A percentile compares a stretch with the other conserved stretches of the same genome.
These are phyloP conservation scores for Anableps anableps DNA, from an alignment of 2,797 vertebrate species.

Conservation along the genomic window DNA sequence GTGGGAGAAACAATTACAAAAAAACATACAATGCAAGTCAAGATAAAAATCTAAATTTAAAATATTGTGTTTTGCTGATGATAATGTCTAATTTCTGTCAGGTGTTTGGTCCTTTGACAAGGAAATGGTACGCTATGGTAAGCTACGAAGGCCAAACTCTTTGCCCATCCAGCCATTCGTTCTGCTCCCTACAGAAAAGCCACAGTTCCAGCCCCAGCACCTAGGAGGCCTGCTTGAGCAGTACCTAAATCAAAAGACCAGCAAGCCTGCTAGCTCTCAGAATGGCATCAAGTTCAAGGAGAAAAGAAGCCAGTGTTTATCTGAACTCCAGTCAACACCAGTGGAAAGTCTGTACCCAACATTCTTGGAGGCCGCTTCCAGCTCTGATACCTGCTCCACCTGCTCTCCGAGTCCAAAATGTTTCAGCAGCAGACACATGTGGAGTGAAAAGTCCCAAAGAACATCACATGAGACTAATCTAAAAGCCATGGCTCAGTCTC, in stretches of 20 bases:
- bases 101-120: constrained; percentile 74
- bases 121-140: constrained; percentile 86
- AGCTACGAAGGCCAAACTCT: constrained; percentile 93
- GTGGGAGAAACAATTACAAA: background rate
- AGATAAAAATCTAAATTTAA: background rate
- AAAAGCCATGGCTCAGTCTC: constrained; percentile 19
- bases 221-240: constrained; percentile 89
- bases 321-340: constrained; percentile 83
- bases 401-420: constrained; percentile 82
- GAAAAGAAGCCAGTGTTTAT: constrained; percentile 70
- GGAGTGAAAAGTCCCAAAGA: constrained; percentile 47
- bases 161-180: constrained; percentile 96
- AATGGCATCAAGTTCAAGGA: constrained; percentile 54
- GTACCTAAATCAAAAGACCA: constrained; percentile 86
- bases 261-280: constrained; percentile 61
- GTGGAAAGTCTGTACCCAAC: constrained; percentile 85
- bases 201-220: constrained; percentile 61
- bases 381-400: constrained; percentile 88
- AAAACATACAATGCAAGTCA: background rate
- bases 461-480: constrained; percentile 14
- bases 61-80: background rate
- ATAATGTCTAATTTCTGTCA: constrained; percentile 31
- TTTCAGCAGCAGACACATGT: constrained; percentile 40
- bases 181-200: constrained; percentile 84
- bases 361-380: constrained; percentile 83